Evolutionary conservation across 2,888 invertebrate species (phyloP), one percentile per base, ranked within the genome.

Genomic region (Copidosoma aretas): DNA sequence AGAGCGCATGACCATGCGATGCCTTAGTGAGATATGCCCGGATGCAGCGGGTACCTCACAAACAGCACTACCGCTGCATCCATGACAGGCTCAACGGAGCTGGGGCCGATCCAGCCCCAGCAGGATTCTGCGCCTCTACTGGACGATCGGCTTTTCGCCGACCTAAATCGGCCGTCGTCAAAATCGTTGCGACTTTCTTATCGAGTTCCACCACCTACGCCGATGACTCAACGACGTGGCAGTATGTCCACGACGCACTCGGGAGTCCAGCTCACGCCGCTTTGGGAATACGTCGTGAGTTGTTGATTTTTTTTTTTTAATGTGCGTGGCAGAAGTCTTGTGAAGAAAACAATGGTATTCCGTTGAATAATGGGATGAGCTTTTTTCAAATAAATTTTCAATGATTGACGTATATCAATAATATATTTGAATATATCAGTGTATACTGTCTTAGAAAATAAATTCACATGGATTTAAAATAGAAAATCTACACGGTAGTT

Each of bases 241-340:
- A 19, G 25, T 1, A 8, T 32, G 32, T 22, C 10, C 17, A 24
- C 12, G 12, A 22, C 46, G 41, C 15, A 25, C 51, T 17, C 12
- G 5, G 49, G n/a, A 2, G 81, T 86, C 66, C 89, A 87, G 73
- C 86, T 93, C 70, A 93, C 93, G 57, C 91, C 92, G 61, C 84
- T 93, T 12, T 93, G 93, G 93, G 93, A 93, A 84, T 89, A 92
- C 79, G 90, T 93, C 75, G 88, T 82, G 67, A 51, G 79, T 77
- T n/a, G 15, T 12, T 52, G 4, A 52, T 52, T 21, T 52, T 21
- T n/a, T 52, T 12, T 12, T 51, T 17, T n/a, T 41, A n/a, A 41
- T 14, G 41, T 14, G 41, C 14, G 14, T 41, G 41, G n/a, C n/a
- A n/a, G n/a, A n/a, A n/a, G n/a, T n/a, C n/a, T n/a, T n/a, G n/a